A percentile compares a stretch with the other conserved stretches of the same genome.
These are phyloP conservation scores for Monodelphis domestica DNA, from an alignment of 2,797 vertebrate species.

Conservation along the genomic window DNA sequence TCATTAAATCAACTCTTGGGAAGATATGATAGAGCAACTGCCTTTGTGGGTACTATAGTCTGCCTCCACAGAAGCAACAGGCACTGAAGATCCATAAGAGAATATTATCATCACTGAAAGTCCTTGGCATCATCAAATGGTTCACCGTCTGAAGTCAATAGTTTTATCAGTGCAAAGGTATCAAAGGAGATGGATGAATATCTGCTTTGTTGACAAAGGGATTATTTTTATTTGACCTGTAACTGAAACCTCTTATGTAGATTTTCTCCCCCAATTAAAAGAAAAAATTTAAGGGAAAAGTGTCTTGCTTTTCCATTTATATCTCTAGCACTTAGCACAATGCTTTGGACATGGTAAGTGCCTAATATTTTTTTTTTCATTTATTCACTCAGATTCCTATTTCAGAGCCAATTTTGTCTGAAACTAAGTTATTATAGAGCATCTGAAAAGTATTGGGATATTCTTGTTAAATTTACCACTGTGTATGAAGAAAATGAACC, in stretches of 20 bases:
- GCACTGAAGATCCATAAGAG: neutral
- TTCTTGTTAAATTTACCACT: constrained; percentile 65
- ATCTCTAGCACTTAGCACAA: neutral
- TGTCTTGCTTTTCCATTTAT: neutral
- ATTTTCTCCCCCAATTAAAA: neutral
- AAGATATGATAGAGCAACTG: neutral
- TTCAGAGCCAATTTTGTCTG: constrained; percentile 67
- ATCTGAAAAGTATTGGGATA: constrained; percentile 55
- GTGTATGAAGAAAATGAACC: constrained; percentile 66
- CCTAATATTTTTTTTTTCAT: neutral
- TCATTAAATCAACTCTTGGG: neutral
- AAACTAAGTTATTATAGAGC: constrained; percentile 40
- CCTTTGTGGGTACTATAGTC: neutral
- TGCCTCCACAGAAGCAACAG: neutral
- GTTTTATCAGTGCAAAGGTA: neutral
- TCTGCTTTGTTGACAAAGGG: neutral
- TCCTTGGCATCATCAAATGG: neutral
- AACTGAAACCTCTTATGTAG: neutral
- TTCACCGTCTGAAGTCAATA: neutral
- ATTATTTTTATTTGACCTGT: neutral
- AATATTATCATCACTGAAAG: neutral
- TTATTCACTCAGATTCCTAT: constrained; percentile 30
- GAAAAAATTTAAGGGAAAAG: neutral
- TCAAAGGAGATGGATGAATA: neutral
- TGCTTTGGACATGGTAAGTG: neutral